Evolutionary conservation across 1,140 invertebrate genomes (phyloP).

Genomic region (Orussus abietinus): DNA sequence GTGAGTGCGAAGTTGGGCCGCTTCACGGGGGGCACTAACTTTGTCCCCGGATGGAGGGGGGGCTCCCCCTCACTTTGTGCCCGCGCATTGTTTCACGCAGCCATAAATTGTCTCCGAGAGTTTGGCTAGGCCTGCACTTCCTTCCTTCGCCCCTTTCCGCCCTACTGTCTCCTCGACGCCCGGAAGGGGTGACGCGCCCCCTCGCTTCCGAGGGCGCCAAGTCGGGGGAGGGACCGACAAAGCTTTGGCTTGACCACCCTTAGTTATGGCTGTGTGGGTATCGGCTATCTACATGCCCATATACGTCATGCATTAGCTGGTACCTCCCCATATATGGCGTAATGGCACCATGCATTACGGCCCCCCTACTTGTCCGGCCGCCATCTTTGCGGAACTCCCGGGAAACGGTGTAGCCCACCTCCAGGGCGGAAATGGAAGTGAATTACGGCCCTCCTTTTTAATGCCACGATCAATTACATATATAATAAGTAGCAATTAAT

Average conservation of each 20-base stretch:
- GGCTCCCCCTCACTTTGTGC: constrained; percentile 15
- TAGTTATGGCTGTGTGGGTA: neutral
- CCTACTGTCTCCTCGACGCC: constrained; percentile 12
- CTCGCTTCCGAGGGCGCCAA: no score
- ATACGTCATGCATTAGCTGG: no score
- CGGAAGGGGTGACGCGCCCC: no score
- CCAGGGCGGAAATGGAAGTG: no score
- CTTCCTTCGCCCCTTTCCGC: constrained; percentile 27
- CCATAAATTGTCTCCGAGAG: constrained; percentile 36
- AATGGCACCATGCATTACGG: neutral
- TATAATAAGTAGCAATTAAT: no score
- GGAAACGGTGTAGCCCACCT: no score
- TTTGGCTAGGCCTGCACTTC: constrained; percentile 27
- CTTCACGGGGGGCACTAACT: constrained; percentile 23
- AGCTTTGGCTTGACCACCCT: constrained; percentile 1
- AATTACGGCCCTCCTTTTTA: neutral
- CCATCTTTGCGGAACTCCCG: neutral
- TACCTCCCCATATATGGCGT: neutral
- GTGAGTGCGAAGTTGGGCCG: constrained; percentile 20
- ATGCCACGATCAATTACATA: neutral
- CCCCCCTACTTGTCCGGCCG: neutral
- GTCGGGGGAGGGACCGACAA: neutral
- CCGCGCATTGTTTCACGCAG: constrained; percentile 35
- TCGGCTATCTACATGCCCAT: neutral
- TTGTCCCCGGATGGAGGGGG: constrained; percentile 14